phyloP scores from a whole-genome alignment of 2,888 invertebrate species.

The Metacarcinus magister region DNA sequence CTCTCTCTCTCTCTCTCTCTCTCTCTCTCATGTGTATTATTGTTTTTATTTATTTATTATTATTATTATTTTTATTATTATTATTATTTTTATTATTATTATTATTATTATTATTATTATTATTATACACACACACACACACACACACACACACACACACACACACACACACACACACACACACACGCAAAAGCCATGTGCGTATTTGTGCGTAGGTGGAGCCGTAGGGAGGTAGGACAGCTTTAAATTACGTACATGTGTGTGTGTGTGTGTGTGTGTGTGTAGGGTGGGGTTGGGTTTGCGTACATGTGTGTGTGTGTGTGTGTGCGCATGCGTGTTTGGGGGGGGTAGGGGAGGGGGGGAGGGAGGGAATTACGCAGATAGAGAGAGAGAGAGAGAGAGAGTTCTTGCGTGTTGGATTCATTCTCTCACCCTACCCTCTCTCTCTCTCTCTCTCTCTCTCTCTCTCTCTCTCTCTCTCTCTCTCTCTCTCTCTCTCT shows the following conservation, averaged over 20 bases:
- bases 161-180: slow-evolving; percentile 42
- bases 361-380: background rate
- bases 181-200: background rate
- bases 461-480: background rate
- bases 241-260: background rate
- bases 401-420: background rate
- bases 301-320: background rate
- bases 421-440: too few species aligned
- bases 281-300: background rate
- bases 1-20: background rate
- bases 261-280: slow-evolving; percentile 9
- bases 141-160: slow-evolving; percentile 52
- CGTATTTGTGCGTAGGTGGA: background rate
- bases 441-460: background rate
- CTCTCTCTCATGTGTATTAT: background rate
- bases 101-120: slow-evolving; percentile 17
- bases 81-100: background rate
- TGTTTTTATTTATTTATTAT: too few species aligned
- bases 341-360: background rate
- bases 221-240: background rate
- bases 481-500: background rate
- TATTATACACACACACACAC: background rate
- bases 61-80: background rate
- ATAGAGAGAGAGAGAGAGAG: background rate
- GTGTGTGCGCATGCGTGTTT: background rate